phyloP scores from a whole-genome alignment of 1,140 invertebrate species.

The Pseudachorutes palmiensis region DNA sequence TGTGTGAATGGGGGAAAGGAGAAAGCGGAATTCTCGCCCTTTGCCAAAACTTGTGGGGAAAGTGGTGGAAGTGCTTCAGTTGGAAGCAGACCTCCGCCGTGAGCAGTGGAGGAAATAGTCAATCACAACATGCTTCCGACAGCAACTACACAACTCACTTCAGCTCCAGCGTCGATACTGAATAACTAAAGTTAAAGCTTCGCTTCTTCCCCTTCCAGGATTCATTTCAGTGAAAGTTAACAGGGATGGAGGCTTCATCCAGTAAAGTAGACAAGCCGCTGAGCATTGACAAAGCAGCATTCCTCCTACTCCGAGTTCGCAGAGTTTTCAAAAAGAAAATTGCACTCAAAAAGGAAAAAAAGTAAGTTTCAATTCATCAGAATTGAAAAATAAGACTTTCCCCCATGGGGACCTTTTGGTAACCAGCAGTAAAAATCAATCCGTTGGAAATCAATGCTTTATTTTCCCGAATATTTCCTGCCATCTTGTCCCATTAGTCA shows the following conservation, averaged over 20 bases:
- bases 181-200: neutral
- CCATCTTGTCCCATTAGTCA: no score
- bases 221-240: neutral
- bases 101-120: neutral
- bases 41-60: neutral
- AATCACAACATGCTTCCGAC: neutral
- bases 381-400: no score
- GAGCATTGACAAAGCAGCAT: constrained; percentile 76
- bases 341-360: constrained; percentile 63
- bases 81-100: neutral
- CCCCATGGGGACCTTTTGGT: no score
- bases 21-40: neutral
- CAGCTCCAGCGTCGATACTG: neutral
- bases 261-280: constrained; percentile 41
- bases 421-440: no score
- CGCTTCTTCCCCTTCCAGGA: neutral
- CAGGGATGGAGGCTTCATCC: neutral
- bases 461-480: no score
- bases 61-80: neutral
- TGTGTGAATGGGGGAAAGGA: neutral
- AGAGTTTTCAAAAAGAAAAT: constrained; percentile 83
- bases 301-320: constrained; percentile 74
- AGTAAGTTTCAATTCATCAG: constrained; percentile 12
- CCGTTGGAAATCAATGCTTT: no score
- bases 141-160: neutral